Percentiles rank a stretch among this genome's conserved stretches.
Conservation (phyloP, 2,888 invertebrate species). For the Syritta pipiens region DNA sequence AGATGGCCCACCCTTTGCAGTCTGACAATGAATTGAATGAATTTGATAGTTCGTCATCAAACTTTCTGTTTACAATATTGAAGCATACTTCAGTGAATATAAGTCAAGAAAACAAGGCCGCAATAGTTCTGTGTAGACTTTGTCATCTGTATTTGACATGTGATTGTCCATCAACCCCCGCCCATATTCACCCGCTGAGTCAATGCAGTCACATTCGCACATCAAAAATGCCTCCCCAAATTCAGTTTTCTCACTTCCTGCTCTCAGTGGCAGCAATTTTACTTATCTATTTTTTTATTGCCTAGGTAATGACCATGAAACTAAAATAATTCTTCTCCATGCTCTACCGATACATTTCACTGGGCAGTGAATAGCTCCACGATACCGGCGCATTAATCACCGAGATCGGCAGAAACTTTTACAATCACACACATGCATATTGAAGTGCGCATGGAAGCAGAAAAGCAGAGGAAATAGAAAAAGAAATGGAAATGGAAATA, state of each 20-base stretch:
- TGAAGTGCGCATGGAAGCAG: neutral
- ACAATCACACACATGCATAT: neutral
- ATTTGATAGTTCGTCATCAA: no score
- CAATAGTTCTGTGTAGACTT: no score
- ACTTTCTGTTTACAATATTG: no score
- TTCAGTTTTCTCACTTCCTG: constrained; percentile 27
- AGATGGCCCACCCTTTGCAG: no score
- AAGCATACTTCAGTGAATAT: no score
- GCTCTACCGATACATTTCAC: constrained; percentile 36
- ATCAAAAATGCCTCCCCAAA: neutral
- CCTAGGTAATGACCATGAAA: constrained; percentile 59
- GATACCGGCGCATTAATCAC: neutral
- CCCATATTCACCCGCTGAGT: no score
- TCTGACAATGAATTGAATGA: no score
- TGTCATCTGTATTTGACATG: no score
- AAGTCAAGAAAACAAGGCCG: no score
- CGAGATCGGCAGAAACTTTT: constrained; percentile 2
- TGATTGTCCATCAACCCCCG: no score
- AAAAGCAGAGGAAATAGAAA: constrained; percentile 3
- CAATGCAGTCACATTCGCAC: no score
- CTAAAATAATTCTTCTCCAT: constrained; percentile 23
- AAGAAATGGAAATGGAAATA: constrained; percentile 46
- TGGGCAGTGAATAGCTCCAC: constrained; percentile 19
- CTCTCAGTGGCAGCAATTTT: neutral
- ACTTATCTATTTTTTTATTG: constrained; percentile 3